phyloP scores from a whole-genome alignment of 2,113 vertebrate genomes.

The Limnothrissa miodon region DNA sequence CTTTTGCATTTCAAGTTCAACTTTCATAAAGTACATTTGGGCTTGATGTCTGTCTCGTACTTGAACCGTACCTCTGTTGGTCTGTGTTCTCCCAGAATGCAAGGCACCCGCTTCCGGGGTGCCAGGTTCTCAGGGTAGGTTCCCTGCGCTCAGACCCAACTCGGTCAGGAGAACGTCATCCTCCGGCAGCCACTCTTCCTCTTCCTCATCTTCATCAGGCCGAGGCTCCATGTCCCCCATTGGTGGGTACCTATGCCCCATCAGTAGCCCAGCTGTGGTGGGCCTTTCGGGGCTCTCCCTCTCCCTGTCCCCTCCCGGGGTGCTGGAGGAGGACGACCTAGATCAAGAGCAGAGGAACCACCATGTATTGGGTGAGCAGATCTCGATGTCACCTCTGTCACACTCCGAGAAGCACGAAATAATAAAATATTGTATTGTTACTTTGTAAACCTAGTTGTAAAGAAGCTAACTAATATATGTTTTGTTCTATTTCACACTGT shows the following conservation, averaged over 20 bases:
- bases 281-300: conserved; percentile 52
- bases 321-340: conserved; percentile 68
- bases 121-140: conserved; percentile 31
- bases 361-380: conserved; percentile 66
- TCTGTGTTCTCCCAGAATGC: conserved; percentile 55
- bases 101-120: conserved; percentile 46
- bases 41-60: not conserved
- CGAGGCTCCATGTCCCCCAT: conserved; percentile 63
- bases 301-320: conserved; percentile 46
- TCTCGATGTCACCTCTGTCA: not conserved
- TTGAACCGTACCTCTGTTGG: not conserved
- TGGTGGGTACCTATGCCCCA: conserved; percentile 52
- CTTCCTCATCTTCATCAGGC: conserved; percentile 64
- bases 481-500: not conserved
- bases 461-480: not conserved
- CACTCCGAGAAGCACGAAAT: not conserved
- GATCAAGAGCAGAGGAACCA: conserved; percentile 66
- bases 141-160: conserved; percentile 55
- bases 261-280: conserved; percentile 37
- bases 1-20: not conserved
- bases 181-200: conserved; percentile 70
- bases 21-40: not conserved
- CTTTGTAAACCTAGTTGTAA: too few species aligned
- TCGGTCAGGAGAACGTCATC: conserved; percentile 70
- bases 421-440: not conserved